These are phyloP conservation scores for Notiomystis cincta DNA, from an alignment of 2,113 vertebrate genomes.

Conservation along the genomic window DNA sequence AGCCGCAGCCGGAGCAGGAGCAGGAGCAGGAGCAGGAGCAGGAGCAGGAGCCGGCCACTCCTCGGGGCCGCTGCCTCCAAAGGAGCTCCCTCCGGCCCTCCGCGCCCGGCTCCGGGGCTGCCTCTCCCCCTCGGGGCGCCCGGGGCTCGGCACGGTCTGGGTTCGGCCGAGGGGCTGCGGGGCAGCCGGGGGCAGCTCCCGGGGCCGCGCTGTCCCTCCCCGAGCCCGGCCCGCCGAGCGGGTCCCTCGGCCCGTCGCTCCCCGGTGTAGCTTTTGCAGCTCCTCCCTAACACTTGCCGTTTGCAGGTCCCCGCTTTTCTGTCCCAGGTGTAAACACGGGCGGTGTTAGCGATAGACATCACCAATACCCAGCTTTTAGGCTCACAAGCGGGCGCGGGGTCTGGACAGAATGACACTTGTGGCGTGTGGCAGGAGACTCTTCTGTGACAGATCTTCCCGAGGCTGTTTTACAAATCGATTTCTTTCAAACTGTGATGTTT, in stretches of 20 bases:
- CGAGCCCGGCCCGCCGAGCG: background rate
- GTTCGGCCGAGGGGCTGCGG: background rate
- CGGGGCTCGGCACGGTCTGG: background rate
- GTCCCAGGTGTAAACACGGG: accelerated
- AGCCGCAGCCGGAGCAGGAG: background rate
- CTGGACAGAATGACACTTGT: background rate
- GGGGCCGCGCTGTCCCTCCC: background rate
- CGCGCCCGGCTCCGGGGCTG: background rate
- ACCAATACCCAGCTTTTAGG: background rate
- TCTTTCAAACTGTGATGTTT: background rate
- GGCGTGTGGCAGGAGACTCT: background rate
- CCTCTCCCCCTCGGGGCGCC: background rate
- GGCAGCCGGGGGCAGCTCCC: background rate
- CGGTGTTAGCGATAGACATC: accelerated
- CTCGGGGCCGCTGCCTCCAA: background rate
- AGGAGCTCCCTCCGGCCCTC: background rate
- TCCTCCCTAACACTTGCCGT: background rate
- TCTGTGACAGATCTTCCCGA: background rate
- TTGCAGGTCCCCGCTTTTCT: background rate
- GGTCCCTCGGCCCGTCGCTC: background rate
- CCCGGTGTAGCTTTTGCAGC: background rate
- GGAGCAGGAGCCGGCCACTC: background rate
- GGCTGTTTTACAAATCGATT: background rate
- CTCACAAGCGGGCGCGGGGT: accelerated
- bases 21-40: background rate